phyloP scores from a whole-genome alignment of 1,140 invertebrate genomes.

The Sarcophaga bullata region DNA sequence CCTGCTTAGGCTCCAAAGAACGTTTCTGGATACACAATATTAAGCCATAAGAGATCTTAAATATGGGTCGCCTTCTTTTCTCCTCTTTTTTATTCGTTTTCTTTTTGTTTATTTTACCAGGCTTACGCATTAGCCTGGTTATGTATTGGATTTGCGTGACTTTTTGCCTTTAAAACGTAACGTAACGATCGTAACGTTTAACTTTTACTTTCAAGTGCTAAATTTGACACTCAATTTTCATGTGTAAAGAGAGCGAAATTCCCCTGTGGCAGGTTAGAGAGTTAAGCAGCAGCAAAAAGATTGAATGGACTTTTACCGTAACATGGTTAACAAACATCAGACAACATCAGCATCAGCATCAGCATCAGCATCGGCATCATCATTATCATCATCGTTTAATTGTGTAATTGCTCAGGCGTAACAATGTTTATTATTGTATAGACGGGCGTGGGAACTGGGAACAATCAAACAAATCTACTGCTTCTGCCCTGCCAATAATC shows the following conservation, averaged over 20 bases:
- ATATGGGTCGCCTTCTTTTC: not conserved
- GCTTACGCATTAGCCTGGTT: not conserved
- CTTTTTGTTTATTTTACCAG: not conserved
- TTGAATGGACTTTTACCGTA: constrained; percentile 27
- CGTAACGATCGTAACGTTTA: constrained; percentile 39
- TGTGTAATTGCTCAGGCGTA: constrained; percentile 45
- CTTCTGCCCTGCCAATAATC: constrained; percentile 8
- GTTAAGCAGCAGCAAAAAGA: constrained; percentile 22
- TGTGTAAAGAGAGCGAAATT: not conserved
- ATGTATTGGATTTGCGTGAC: constrained; percentile 35
- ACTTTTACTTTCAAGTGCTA: constrained; percentile 44
- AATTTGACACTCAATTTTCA: constrained; percentile 44
- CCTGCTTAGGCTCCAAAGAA: no score
- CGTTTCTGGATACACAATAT: not conserved
- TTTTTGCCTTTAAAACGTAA: not conserved
- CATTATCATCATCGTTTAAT: constrained; percentile 21
- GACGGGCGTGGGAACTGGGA: constrained; percentile 32
- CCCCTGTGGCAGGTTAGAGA: constrained; percentile 12
- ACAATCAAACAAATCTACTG: constrained; percentile 1
- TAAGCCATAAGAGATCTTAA: not conserved
- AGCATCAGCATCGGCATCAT: no score
- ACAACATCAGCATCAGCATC: not conserved
- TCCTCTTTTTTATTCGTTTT: not conserved
- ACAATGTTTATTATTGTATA: constrained; percentile 13
- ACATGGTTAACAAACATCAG: constrained; percentile 3